Conservation (phyloP, 1,140 invertebrate species). For the Micrasema minimum region DNA sequence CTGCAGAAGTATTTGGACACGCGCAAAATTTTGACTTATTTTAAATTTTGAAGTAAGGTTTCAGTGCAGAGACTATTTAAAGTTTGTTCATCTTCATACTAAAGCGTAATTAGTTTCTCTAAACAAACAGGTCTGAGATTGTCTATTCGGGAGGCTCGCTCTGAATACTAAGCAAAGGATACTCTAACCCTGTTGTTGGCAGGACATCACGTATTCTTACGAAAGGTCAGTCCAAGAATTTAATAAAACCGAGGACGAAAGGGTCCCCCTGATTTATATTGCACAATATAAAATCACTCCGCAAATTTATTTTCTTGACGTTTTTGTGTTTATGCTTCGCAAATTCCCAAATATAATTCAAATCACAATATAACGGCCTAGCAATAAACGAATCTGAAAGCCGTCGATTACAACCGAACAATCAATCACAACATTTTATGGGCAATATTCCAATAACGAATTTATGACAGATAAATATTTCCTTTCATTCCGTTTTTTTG, state of each 20-base stretch:
- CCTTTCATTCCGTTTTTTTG: too few relatives aligned
- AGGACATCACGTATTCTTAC: slow-evolving; percentile 12
- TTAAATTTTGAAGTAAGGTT: too few relatives aligned
- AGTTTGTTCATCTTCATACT: too few relatives aligned
- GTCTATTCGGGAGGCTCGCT: not conserved
- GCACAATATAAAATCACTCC: not conserved
- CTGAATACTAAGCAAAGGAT: not conserved
- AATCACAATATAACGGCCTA: not conserved
- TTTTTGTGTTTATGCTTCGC: not conserved
- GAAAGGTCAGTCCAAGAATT: slow-evolving; percentile 13
- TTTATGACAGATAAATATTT: not conserved
- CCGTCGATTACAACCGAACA: not conserved
- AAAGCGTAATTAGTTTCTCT: too few relatives aligned
- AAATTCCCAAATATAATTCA: not conserved
- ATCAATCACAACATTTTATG: not conserved
- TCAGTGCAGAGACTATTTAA: too few relatives aligned
- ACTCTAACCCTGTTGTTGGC: not conserved
- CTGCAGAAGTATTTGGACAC: too few relatives aligned
- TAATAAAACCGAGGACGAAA: slow-evolving; percentile 21
- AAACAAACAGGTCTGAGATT: too few relatives aligned
- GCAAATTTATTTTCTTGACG: not conserved
- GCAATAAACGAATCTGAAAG: not conserved
- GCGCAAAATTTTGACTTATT: too few relatives aligned
- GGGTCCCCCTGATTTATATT: slow-evolving; percentile 18
- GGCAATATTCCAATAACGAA: not conserved